Evolutionary conservation across 2,797 vertebrate genomes (phyloP).

Genomic region (Liasis olivaceus): DNA sequence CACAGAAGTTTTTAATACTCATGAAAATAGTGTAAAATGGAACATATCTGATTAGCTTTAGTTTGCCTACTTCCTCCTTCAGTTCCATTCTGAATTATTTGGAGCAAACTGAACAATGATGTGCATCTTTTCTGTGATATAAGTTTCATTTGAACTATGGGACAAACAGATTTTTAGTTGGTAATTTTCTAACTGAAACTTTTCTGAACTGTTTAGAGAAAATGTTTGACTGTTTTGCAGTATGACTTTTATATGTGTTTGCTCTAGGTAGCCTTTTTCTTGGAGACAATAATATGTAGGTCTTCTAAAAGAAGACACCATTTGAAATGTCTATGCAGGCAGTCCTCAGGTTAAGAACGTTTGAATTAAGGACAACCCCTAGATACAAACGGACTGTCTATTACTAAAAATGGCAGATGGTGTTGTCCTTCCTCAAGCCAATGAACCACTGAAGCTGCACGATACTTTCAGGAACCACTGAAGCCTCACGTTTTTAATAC

Average conservation of each 20-base stretch:
- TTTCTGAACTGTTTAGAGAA: background rate
- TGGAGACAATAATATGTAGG: background rate
- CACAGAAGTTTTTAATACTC: background rate
- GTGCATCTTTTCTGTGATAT: background rate
- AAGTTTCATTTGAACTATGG: background rate
- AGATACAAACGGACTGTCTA: too few relatives aligned
- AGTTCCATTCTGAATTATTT: background rate
- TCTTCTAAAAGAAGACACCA: background rate
- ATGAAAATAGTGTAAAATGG: background rate
- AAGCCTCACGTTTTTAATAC: too few relatives aligned
- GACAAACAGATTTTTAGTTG: background rate
- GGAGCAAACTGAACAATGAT: background rate
- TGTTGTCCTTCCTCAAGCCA: too few relatives aligned
- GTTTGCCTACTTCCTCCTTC: background rate
- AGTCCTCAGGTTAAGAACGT: too few relatives aligned
- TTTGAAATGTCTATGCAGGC: background rate
- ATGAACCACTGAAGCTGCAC: too few relatives aligned
- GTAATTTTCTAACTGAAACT: background rate
- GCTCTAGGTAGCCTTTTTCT: background rate
- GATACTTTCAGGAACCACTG: too few relatives aligned
- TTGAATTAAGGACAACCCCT: too few relatives aligned
- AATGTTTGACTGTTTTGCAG: background rate
- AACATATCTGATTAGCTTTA: background rate
- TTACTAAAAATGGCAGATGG: too few relatives aligned
- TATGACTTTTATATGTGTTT: background rate